These are phyloP conservation scores for Thunnus maccoyii DNA, from an alignment of 2,113 vertebrate species.

Conservation along the genomic window DNA sequence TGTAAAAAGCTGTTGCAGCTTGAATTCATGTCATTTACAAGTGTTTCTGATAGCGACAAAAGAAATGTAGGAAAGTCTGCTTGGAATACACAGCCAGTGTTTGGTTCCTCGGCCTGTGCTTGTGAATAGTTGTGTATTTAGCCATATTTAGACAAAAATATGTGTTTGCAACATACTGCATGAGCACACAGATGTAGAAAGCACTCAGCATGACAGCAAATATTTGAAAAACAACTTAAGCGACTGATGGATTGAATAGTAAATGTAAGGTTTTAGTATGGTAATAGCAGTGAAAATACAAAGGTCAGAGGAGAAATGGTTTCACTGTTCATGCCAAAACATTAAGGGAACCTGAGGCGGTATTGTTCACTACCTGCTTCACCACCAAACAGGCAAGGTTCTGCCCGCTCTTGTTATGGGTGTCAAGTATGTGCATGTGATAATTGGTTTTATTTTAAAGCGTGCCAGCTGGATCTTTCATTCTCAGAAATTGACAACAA, in stretches of 20 bases:
- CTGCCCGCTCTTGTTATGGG: conserved; percentile 45
- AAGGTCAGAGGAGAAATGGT: conserved; percentile 21
- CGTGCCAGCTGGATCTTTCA: not conserved
- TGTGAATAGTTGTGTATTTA: not conserved
- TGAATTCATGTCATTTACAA: not conserved
- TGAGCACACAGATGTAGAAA: not conserved
- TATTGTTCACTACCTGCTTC: conserved; percentile 6
- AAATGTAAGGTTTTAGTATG: conserved; percentile 3
- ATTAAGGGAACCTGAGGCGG: conserved; percentile 14
- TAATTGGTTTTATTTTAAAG: conserved; percentile 35
- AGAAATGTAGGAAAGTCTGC: not conserved
- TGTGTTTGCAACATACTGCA: not conserved
- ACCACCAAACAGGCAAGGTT: not conserved
- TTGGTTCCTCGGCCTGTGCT: not conserved
- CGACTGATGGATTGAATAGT: not conserved
- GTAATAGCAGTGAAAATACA: conserved; percentile 6
- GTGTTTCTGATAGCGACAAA: not conserved
- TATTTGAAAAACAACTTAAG: not conserved
- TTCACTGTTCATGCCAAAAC: conserved; percentile 34
- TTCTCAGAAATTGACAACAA: not conserved
- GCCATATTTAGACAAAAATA: not conserved
- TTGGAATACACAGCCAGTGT: not conserved
- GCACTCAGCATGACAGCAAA: not conserved
- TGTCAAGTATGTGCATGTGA: conserved; percentile 45
- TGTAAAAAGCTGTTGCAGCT: not conserved